A percentile compares a stretch with the other conserved stretches of the same genome.
Evolutionary conservation across 2,888 invertebrate genomes (phyloP).

Genomic region (Salpingus planirostris): DNA sequence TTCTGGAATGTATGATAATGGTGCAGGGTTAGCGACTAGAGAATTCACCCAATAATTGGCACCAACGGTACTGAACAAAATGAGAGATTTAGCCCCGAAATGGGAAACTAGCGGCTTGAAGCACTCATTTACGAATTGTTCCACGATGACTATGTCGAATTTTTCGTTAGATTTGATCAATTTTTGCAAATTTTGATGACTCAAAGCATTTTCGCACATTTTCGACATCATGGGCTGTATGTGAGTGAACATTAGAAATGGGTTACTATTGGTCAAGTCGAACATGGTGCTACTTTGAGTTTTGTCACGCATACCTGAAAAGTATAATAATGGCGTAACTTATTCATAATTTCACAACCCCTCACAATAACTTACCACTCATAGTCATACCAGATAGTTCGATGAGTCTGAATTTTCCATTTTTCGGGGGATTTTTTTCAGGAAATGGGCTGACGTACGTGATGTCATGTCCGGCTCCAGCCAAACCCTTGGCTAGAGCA

Average conservation of each 20-base stretch:
- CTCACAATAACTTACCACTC: no score
- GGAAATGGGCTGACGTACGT: slow-evolving; percentile 8
- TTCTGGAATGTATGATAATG: slow-evolving; percentile 45
- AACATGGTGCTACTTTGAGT: no score
- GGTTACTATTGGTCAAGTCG: no score
- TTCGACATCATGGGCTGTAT: not conserved
- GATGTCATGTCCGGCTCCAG: slow-evolving; percentile 1
- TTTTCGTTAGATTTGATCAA: slow-evolving; percentile 30
- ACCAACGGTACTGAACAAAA: slow-evolving; percentile 39
- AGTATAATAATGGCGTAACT: slow-evolving; percentile 4
- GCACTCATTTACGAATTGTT: slow-evolving; percentile 43
- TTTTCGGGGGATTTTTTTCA: slow-evolving; percentile 8
- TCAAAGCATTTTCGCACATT: slow-evolving; percentile 3
- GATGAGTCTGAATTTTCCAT: slow-evolving; percentile 8
- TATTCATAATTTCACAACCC: slow-evolving; percentile 2
- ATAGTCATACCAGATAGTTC: no score
- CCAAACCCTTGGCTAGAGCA: not conserved
- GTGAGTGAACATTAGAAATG: no score
- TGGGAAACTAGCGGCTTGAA: slow-evolving; percentile 33
- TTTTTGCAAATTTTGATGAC: slow-evolving; percentile 20
- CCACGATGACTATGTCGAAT: slow-evolving; percentile 37
- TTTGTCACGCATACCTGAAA: not conserved
- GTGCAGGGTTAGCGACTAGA: slow-evolving; percentile 42
- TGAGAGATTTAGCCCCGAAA: slow-evolving; percentile 29
- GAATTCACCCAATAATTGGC: slow-evolving; percentile 41